Base-by-base conservation (phyloP, 2,888 invertebrate species). In the Pseudeuparius sepicola region DNA sequence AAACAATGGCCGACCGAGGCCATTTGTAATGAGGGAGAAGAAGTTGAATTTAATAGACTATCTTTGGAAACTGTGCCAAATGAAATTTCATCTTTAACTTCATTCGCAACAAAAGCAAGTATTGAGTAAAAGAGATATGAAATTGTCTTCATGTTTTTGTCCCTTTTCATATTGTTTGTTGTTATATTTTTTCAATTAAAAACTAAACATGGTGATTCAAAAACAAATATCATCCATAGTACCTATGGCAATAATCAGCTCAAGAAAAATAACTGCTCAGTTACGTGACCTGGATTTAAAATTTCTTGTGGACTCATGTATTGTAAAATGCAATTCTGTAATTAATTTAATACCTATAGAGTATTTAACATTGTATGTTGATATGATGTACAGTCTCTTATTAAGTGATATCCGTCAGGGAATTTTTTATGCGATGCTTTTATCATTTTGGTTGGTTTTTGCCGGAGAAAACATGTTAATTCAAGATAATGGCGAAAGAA, bases 401-500 rank as follows among this genome's bases (percentile, higher is more conserved):
- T 58, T 97, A 5, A 83, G 86, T 49, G 98, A 98, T 62, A 82
- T 99, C 39, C 74, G 94, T 36, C 97, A 98, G 64, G 98, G 98
- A 4, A 68, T 94, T 23, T 98, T 99, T 64, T 97, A 98, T 65
- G 89, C 93, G 1, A 84, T 81, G 58, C 67, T 99, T 9, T 72
- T 98, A 37, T 90, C 92, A 3, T 99, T 98, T 61, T 99, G 98
- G 98, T 71, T 98, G 1, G 78, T 99, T 18, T 99, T 99, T 64
- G 88, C 94, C 37, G 97, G 98, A 1, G 98, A 98, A 62, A 97
- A 99, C 65, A 81, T 97, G 70, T 72, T 94, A 38, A 75, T 75
- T 43, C 74, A 90, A 71, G 90, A 93, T 53, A 69, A 77, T 12
- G 80, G 84, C 6, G 72, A 77, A 39, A 78, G 79, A 40, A 90